phyloP scores from a whole-genome alignment of 2,113 vertebrate genomes.

The Istiophorus platypterus region DNA sequence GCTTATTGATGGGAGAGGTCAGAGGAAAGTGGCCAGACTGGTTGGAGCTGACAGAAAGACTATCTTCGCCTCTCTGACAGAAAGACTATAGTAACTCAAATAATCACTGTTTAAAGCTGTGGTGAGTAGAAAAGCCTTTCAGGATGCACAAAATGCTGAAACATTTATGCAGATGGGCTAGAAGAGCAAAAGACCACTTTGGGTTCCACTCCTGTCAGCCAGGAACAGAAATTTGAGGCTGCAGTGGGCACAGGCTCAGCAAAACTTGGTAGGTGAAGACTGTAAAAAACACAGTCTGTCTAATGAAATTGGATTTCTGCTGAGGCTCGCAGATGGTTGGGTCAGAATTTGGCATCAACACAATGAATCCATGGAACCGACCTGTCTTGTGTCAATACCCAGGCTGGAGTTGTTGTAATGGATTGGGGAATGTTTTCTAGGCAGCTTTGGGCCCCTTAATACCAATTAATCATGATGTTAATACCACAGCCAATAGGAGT shows the following conservation, averaged over 20 bases:
- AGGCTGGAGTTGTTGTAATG: neutral
- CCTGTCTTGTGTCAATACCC: neutral
- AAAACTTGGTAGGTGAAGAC: neutral
- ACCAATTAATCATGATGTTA: slow-evolving; percentile 9
- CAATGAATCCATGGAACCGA: neutral
- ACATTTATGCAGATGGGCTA: neutral
- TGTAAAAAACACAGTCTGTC: neutral
- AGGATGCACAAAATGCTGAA: neutral
- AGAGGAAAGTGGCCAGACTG: slow-evolving; percentile 3
- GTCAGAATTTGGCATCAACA: neutral
- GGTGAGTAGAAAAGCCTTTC: neutral
- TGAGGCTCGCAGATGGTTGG: neutral
- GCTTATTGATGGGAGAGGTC: neutral
- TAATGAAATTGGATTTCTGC: neutral
- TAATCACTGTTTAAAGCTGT: neutral
- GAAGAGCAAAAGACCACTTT: neutral
- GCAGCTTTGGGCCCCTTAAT: neutral
- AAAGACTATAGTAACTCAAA: neutral
- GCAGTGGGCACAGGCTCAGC: neutral
- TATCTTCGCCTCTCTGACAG: neutral
- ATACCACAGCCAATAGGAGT: neutral
- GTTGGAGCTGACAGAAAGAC: slow-evolving; percentile 5
- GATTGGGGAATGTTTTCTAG: slow-evolving; percentile 2
- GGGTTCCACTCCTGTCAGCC: neutral
- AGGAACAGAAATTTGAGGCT: neutral